A percentile compares a stretch with the other conserved stretches of the same genome.
Conservation (phyloP, 2,888 invertebrate species). For the Xestia xanthographa region DNA sequence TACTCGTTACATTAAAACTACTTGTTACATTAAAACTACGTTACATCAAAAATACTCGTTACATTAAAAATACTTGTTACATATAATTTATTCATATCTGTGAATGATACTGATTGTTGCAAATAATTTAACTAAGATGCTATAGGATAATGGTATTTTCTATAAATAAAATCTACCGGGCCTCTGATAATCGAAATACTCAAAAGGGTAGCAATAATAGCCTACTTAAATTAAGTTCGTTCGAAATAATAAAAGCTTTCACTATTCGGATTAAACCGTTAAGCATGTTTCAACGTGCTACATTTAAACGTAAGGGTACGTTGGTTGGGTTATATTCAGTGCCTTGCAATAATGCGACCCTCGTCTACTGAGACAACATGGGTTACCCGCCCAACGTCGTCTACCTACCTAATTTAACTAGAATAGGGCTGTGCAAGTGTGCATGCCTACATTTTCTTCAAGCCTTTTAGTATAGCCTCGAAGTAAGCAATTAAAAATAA, state of each 20-base stretch:
- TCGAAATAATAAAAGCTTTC: slow-evolving; percentile 12
- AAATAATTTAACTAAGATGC: too few species aligned
- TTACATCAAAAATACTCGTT: too few species aligned
- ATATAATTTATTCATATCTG: too few species aligned
- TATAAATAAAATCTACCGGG: background rate
- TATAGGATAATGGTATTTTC: too few species aligned
- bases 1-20: too few species aligned
- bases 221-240: background rate
- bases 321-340: slow-evolving; percentile 22
- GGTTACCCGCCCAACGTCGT: slow-evolving; percentile 29
- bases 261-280: background rate
- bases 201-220: background rate
- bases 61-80: too few species aligned
- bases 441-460: slow-evolving; percentile 2
- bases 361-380: slow-evolving; percentile 52
- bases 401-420: slow-evolving; percentile 28
- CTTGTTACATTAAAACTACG: too few species aligned
- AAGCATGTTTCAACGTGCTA: slow-evolving; percentile 7
- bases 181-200: background rate
- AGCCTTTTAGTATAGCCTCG: background rate
- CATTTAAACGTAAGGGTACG: slow-evolving; percentile 19
- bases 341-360: slow-evolving; percentile 46
- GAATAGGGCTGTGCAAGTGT: background rate
- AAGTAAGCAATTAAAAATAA: background rate
- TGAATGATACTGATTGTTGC: too few species aligned